Conservation (phyloP, 2,888 invertebrate species). For the Leptopilina drosophilae region DNA sequence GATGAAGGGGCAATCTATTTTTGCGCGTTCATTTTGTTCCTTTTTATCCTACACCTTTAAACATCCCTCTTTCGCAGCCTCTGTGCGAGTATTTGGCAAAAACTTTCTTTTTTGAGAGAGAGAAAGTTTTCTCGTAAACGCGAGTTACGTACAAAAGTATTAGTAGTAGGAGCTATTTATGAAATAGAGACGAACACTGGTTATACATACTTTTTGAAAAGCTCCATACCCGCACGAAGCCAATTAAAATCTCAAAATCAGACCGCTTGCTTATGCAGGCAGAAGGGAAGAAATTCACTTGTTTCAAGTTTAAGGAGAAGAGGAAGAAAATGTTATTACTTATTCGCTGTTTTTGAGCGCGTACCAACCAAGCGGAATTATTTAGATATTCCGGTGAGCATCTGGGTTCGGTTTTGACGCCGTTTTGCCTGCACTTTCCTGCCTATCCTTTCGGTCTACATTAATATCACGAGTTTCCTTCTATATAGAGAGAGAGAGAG, state of each 20-base stretch:
- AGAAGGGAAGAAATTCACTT: conserved; percentile 51
- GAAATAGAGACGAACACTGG: conserved; percentile 39
- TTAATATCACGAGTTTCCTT: conserved; percentile 62
- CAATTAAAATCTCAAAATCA: conserved; percentile 73
- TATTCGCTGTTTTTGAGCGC: conserved; percentile 67
- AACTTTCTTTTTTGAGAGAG: conserved; percentile 18
- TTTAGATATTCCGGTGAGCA: conserved; percentile 74
- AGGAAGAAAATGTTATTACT: conserved; percentile 68
- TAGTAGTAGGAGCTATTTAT: conserved; percentile 44
- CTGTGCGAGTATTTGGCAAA: background rate
- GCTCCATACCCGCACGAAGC: conserved; percentile 60
- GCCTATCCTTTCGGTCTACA: conserved; percentile 57
- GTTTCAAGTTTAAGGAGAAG: conserved; percentile 30
- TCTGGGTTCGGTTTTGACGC: conserved; percentile 62
- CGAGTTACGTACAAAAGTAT: background rate
- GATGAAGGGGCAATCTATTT: conserved; percentile 12
- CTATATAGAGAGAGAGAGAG: conserved; percentile 14
- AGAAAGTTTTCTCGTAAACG: conserved; percentile 66
- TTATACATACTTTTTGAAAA: conserved; percentile 50
- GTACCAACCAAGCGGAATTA: conserved; percentile 67
- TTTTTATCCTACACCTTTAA: conserved; percentile 14
- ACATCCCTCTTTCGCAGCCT: background rate
- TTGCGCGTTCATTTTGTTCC: background rate
- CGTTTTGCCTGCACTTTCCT: conserved; percentile 55
- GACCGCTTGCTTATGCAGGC: conserved; percentile 66